Base-by-base conservation (phyloP, 2,797 vertebrate genomes). In the Platyrinchus mystaceus region DNA sequence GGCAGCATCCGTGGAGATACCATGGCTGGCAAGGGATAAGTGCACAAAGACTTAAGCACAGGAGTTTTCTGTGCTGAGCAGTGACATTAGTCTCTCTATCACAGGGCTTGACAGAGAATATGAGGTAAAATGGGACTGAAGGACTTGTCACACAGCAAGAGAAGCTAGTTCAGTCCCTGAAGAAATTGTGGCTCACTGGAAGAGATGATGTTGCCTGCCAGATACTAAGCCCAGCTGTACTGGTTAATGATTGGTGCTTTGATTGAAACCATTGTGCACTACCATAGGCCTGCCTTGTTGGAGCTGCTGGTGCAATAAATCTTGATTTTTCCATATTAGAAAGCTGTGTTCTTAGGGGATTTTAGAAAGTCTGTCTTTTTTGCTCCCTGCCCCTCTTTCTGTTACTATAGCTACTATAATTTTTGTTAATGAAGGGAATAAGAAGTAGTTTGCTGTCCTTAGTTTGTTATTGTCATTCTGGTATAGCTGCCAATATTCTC, bases 281-380 rank as follows among this genome's bases (percentile, higher is more conserved):
- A n/a, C 79, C 94, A 50, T 36, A 92, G 63, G 39, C 46, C 36
- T 85, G 86, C 74, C 66, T 85, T 90, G 30, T 71, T 92, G 75
- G 93, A 96, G 75, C 68, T 83, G 66, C 77, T 90, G 87, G 39
- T 94, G 79, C 89, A 68, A 83, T 93, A 93, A 92, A 96, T 96
- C 67, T 80, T 89, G 66, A 50, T 78, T 84, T 94, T 93, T 92
- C 58, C 52, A 46, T 93, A 46, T 89, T 74, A 95, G 60, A 97
- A 92, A 86, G 13, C 26, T 69, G 28, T 43, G 28, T 77, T 90
- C 88, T 93, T 82, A 50, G n/a, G 76, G 71, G 66, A 84, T 44
- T 86, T 93, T 43, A 66, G 89, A 55, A 92, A 74, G 46, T 55
- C 84, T 83, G 36, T n/a, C 10, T 87, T 60, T 32, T 74, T 63